These are phyloP conservation scores for Typhlichthys subterraneus DNA, from an alignment of 2,797 vertebrate species.

Conservation along the genomic window DNA sequence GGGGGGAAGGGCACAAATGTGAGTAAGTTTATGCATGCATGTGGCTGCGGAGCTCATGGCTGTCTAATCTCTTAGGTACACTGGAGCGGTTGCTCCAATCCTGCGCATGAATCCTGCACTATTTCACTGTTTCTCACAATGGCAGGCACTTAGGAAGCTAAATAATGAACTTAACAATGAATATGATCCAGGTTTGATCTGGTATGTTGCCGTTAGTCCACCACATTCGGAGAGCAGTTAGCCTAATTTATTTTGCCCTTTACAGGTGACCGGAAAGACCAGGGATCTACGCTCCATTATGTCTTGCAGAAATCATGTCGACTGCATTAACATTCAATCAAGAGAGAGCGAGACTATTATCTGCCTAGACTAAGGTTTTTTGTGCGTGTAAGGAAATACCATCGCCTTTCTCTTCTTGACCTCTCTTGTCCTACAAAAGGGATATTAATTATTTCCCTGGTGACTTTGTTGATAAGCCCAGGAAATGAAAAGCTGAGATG, in stretches of 20 bases:
- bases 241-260: too few species aligned
- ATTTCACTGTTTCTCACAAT: conserved; percentile 30
- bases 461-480: not conserved
- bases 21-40: conserved; percentile 61
- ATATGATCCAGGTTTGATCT: too few species aligned
- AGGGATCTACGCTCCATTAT: conserved; percentile 19
- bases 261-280: conserved; percentile 12
- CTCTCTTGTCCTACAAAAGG: not conserved
- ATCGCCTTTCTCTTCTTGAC: not conserved
- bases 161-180: too few species aligned
- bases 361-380: too few species aligned
- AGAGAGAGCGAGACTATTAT: not conserved
- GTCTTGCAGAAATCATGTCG: conserved; percentile 36
- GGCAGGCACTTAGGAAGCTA: conserved; percentile 42
- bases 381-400: not conserved
- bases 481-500: not conserved
- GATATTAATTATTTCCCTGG: not conserved
- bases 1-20: conserved; percentile 59
- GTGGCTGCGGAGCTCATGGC: conserved; percentile 68
- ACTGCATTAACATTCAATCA: conserved; percentile 33
- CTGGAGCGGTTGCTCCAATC: conserved; percentile 49
- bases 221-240: too few species aligned
- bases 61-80: conserved; percentile 74
- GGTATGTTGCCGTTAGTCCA: too few species aligned
- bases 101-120: conserved; percentile 20